phyloP scores from a whole-genome alignment of 2,113 vertebrate species.

The Phyllopteryx taeniolatus region DNA sequence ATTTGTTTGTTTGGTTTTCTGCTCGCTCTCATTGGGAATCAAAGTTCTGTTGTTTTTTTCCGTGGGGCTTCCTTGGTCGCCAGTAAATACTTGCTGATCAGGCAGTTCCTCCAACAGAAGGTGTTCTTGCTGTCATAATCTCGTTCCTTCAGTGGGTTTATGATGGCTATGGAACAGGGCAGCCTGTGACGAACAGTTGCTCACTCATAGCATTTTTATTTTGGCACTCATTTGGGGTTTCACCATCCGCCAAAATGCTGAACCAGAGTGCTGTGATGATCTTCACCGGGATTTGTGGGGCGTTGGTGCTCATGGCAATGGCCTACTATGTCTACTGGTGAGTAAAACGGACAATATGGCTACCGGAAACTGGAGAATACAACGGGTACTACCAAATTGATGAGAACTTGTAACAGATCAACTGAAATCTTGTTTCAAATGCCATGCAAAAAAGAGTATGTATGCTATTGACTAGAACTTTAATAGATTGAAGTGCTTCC shows the following conservation, averaged over 20 bases:
- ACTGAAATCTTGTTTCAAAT: background rate
- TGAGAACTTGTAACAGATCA: background rate
- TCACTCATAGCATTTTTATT: conserved; percentile 7
- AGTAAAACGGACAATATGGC: conserved; percentile 25
- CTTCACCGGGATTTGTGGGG: conserved; percentile 78
- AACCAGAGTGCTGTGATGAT: conserved; percentile 77
- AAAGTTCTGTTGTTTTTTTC: conserved; percentile 10
- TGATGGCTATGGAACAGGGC: conserved; percentile 52
- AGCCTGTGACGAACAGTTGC: conserved; percentile 39
- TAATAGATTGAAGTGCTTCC: background rate
- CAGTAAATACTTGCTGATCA: conserved; percentile 25
- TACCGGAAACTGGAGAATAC: background rate
- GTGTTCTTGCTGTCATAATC: conserved; percentile 59
- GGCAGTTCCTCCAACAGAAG: conserved; percentile 32
- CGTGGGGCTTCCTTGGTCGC: background rate
- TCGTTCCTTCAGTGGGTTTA: conserved; percentile 58
- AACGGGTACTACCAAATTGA: background rate
- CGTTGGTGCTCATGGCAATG: conserved; percentile 74
- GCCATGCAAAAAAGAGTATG: background rate
- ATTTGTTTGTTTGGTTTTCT: conserved; percentile 12
- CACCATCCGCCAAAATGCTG: conserved; percentile 65
- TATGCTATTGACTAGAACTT: background rate
- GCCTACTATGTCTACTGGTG: conserved; percentile 79
- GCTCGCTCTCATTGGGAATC: background rate
- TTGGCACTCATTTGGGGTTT: conserved; percentile 34